phyloP scores from a whole-genome alignment of 2,888 invertebrate genomes.

The Synanthedon andrenaeformis region DNA sequence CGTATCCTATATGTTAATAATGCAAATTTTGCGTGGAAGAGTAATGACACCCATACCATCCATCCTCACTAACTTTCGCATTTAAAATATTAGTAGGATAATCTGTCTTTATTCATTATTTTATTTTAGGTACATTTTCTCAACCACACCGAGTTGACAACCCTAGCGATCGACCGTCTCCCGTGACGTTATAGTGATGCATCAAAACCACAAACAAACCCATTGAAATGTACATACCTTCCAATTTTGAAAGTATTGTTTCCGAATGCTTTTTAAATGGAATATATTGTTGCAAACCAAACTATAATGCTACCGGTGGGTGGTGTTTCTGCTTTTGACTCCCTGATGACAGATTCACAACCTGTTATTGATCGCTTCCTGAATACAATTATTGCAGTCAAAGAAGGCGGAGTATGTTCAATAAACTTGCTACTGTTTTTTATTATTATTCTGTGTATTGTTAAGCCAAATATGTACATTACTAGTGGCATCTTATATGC shows the following conservation, averaged over 20 bases:
- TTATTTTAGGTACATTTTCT: too few species aligned
- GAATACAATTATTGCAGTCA: constrained; percentile 12
- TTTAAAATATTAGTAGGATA: too few species aligned
- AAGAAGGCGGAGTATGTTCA: background rate
- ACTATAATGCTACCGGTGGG: constrained; percentile 61
- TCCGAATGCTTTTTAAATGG: constrained; percentile 30
- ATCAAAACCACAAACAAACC: constrained; percentile 61
- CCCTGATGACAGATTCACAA: constrained; percentile 52
- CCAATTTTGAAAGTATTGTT: constrained; percentile 26
- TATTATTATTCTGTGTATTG: too few species aligned
- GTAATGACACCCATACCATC: too few species aligned
- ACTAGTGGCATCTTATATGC: too few species aligned
- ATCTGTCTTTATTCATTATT: too few species aligned
- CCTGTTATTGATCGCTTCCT: constrained; percentile 51
- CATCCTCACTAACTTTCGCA: too few species aligned
- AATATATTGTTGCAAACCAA: constrained; percentile 49
- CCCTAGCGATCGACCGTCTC: constrained; percentile 16
- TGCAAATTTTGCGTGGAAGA: too few species aligned
- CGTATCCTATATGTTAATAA: too few species aligned
- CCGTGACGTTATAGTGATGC: constrained; percentile 35
- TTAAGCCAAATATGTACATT: too few species aligned
- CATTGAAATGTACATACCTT: constrained; percentile 28
- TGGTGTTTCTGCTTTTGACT: constrained; percentile 23
- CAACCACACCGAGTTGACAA: too few species aligned
- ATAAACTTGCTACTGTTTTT: background rate